phyloP scores from a whole-genome alignment of 2,113 vertebrate species.

The Hippolais icterina region DNA sequence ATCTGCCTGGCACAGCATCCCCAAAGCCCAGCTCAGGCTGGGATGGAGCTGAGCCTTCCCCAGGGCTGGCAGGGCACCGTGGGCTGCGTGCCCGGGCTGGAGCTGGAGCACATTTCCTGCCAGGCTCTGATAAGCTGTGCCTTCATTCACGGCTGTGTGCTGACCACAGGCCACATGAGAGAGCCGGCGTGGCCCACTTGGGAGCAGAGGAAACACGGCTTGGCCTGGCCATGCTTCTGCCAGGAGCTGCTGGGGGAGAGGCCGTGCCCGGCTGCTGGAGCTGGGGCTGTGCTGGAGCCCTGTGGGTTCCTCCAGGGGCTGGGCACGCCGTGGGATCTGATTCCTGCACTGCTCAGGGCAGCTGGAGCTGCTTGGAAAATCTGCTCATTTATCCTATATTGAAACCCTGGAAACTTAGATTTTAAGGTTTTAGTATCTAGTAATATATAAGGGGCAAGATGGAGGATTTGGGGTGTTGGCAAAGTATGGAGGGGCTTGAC shows the following conservation, averaged over 20 bases:
- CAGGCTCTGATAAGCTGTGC: not conserved
- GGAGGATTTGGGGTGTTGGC: not conserved
- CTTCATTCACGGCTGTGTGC: not conserved
- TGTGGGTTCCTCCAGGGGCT: not conserved
- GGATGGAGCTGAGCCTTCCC: not conserved
- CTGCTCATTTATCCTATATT: fast-evolving
- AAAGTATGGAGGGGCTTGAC: no score
- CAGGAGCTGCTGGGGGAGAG: not conserved
- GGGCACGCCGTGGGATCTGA: not conserved
- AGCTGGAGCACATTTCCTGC: not conserved
- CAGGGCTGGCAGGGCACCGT: fast-evolving
- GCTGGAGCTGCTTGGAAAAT: not conserved
- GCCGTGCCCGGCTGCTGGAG: not conserved
- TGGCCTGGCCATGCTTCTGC: not conserved
- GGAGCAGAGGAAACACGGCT: slow-evolving; percentile 11
- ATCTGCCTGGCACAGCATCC: not conserved
- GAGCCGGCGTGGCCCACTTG: not conserved
- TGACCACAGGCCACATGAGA: slow-evolving; percentile 9
- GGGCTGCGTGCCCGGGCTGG: not conserved
- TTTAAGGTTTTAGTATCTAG: not conserved
- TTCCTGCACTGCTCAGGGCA: not conserved
- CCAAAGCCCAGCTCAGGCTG: not conserved
- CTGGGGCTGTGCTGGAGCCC: not conserved
- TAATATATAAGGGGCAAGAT: not conserved
- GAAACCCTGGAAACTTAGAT: not conserved